These are phyloP conservation scores for Chaetorhynchus papuensis DNA, from an alignment of 2,113 vertebrate species.

Conservation along the genomic window DNA sequence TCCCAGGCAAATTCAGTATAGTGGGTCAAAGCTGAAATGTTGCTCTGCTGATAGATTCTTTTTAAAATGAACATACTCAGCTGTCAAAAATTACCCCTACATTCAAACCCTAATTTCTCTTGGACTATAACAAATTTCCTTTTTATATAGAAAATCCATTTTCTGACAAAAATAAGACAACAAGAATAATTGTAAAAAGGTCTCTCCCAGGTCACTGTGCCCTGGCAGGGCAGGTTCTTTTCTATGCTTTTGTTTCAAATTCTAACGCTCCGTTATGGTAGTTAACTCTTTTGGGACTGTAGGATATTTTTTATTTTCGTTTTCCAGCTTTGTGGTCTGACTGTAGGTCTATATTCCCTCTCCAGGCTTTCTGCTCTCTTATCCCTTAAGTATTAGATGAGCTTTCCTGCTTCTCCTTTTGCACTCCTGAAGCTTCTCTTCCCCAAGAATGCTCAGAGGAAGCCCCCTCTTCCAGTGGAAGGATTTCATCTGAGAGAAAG, in stretches of 20 bases:
- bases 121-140: not conserved
- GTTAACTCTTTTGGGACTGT: not conserved
- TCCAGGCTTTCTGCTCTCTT: not conserved
- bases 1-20: not conserved
- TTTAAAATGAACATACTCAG: not conserved
- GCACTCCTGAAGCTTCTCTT: not conserved
- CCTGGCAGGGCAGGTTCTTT: not conserved
- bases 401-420: not conserved
- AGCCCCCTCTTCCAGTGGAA: not conserved
- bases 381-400: not conserved
- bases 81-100: not conserved
- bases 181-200: not conserved
- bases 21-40: not conserved
- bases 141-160: not conserved
- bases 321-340: not conserved
- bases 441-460: not conserved
- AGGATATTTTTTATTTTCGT: not conserved
- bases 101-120: not conserved
- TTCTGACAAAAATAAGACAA: not conserved
- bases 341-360: not conserved
- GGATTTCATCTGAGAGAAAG: not conserved
- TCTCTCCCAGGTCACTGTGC: not conserved
- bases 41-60: not conserved
- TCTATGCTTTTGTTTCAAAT: not conserved
- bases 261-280: not conserved